Evolutionary conservation across 1,140 invertebrate genomes (phyloP).

Genomic region (Marisa cornuarietis): DNA sequence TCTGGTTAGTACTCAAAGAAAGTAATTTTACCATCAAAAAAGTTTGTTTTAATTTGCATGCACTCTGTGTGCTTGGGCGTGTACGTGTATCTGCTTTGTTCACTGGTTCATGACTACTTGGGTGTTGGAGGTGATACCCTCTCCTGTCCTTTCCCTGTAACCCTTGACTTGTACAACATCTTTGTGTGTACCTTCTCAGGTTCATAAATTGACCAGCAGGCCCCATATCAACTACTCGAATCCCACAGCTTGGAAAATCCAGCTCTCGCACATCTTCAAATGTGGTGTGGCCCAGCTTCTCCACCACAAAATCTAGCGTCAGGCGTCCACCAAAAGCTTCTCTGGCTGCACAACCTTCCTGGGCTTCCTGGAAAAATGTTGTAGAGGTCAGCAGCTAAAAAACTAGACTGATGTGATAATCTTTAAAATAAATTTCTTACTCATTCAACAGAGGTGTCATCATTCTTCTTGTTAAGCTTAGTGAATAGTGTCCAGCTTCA

Average conservation of each 20-base stretch:
- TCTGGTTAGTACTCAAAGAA: too few relatives aligned
- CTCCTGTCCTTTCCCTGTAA: too few relatives aligned
- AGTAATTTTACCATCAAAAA: too few relatives aligned
- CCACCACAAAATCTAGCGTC: slow-evolving; percentile 64
- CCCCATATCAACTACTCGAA: slow-evolving; percentile 63
- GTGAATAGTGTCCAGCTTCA: too few relatives aligned
- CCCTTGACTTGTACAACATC: too few relatives aligned
- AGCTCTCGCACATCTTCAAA: slow-evolving; percentile 62
- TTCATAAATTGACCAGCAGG: slow-evolving; percentile 56
- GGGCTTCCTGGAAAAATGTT: slow-evolving; percentile 50
- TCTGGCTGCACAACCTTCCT: slow-evolving; percentile 58
- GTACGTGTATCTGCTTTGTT: too few relatives aligned
- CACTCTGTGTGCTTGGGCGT: too few relatives aligned
- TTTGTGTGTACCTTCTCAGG: slow-evolving; percentile 54
- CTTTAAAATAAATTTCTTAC: neutral
- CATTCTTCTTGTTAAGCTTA: too few relatives aligned
- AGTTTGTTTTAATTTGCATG: too few relatives aligned
- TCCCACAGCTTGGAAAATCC: slow-evolving; percentile 60
- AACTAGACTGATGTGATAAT: neutral
- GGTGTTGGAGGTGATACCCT: too few relatives aligned
- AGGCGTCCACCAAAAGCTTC: slow-evolving; percentile 65
- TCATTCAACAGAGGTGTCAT: too few relatives aligned
- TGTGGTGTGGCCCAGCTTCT: slow-evolving; percentile 60
- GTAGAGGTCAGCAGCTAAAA: neutral
- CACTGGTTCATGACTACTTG: too few relatives aligned